Conservation (phyloP, 1,140 invertebrate genomes). For the Lucilia cuprina region DNA sequence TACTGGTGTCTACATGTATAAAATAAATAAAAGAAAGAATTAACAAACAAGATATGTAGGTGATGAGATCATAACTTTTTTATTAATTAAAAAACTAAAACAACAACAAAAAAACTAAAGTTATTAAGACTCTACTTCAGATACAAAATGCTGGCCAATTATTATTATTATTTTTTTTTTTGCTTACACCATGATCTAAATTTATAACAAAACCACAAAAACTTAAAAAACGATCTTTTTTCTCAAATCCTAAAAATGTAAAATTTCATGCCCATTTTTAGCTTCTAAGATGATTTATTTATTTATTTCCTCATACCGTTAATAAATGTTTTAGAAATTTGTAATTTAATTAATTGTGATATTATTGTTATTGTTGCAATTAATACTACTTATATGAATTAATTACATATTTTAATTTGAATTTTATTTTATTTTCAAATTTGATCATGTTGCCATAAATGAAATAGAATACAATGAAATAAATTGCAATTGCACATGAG, state of each 20-base stretch:
- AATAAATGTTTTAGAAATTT: no score
- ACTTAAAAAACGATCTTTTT: no score
- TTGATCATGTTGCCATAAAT: constrained; percentile 12
- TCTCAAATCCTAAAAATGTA: no score
- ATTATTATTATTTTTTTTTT: no score
- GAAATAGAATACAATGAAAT: neutral
- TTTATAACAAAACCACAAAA: neutral
- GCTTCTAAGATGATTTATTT: no score
- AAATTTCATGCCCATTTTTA: no score
- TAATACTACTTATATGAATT: neutral
- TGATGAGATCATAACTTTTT: constrained; percentile 11
- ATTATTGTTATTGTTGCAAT: neutral
- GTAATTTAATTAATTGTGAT: no score
- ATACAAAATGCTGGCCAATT: neutral
- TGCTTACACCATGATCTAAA: neutral
- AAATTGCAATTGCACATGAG: neutral
- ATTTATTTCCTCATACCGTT: no score
- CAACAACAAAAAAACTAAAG: neutral
- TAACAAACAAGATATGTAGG: constrained; percentile 3
- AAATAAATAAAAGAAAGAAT: neutral
- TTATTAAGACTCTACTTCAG: neutral
- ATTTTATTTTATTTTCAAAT: neutral
- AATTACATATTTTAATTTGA: neutral
- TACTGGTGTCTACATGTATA: neutral
- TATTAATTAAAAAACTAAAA: neutral